A percentile compares a stretch with the other conserved stretches of the same genome.
Evolutionary conservation across 2,113 vertebrate genomes (phyloP).

Genomic region (Mormoops blainvillei): DNA sequence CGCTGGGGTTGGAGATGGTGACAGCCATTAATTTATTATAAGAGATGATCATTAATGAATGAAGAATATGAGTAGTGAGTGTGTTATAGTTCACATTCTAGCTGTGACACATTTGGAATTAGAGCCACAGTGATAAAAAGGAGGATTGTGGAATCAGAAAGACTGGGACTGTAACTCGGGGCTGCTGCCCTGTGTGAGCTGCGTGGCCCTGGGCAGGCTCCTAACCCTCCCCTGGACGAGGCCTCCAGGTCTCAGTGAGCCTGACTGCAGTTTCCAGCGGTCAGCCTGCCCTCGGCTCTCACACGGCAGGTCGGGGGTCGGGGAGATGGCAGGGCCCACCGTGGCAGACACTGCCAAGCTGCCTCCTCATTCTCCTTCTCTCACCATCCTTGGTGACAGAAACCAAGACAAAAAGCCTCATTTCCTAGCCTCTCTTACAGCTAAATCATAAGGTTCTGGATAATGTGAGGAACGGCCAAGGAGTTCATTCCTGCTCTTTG

Average conservation of each 20-base stretch:
- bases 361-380: background rate
- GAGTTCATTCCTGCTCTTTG: background rate
- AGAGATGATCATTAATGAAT: background rate
- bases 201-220: background rate
- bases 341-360: background rate
- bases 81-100: background rate
- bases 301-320: background rate
- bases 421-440: background rate
- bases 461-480: background rate
- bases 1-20: background rate
- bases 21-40: background rate
- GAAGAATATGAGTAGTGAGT: background rate
- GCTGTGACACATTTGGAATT: fast-evolving
- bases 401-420: background rate
- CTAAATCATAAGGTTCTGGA: background rate
- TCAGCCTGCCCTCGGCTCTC: background rate
- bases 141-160: background rate
- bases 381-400: background rate
- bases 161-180: fast-evolving
- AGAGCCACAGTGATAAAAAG: no score
- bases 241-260: background rate
- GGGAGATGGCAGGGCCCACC: fast-evolving
- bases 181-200: background rate
- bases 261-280: background rate
- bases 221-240: background rate